Base-by-base conservation (phyloP, 2,888 invertebrate genomes). In the Athalia cordata region DNA sequence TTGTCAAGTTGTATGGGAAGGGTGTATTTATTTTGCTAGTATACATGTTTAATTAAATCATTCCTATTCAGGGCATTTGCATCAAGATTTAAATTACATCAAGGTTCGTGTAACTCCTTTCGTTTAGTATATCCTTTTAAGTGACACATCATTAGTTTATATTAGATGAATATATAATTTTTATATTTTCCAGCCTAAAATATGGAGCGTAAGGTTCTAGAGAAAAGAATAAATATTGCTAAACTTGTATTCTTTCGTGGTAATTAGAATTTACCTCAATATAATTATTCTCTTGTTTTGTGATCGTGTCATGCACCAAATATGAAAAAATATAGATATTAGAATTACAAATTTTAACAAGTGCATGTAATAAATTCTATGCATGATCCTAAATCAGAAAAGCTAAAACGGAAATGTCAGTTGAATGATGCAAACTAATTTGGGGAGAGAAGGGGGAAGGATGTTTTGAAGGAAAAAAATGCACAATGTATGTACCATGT, bases 1-100 rank as follows among this genome's bases (percentile, higher is more conserved):
- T 86, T 80, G 80, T 78, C 62, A 83, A 85, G 81, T 82, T 82
- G 82, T 83, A 83, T 83, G 80, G 81, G 78, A 81, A 68, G 15
- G 13, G 62, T 61, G 67, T 80, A 79, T 80, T 79, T 75, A 79
- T 79, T 74, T 74, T 77, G 57, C n/a, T 70, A 70, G 59, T 8
- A 70, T 70, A 57, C 52, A 57, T 52, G 13, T 9, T 52, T 70
- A 57, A 70, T 70, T 70, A 45, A 70, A 70, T 70, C 59, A 70
- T 70, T 59, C 70, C 70, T 47, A 7, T 64, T 43, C 13, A 11
- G 8, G 70, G 70, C 59, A 70, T 70, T 70, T 59, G 70, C 45
- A 70, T 70, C 45, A 59, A 9, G 68, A 55, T 52, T 52, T n/a
- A 68, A 49, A 66, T 50, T 66, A 49, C 7, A 49, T 15, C 13